Evolutionary conservation across 1,140 invertebrate species (phyloP), one percentile per base, ranked within the genome.

Genomic region (Solen grandis): DNA sequence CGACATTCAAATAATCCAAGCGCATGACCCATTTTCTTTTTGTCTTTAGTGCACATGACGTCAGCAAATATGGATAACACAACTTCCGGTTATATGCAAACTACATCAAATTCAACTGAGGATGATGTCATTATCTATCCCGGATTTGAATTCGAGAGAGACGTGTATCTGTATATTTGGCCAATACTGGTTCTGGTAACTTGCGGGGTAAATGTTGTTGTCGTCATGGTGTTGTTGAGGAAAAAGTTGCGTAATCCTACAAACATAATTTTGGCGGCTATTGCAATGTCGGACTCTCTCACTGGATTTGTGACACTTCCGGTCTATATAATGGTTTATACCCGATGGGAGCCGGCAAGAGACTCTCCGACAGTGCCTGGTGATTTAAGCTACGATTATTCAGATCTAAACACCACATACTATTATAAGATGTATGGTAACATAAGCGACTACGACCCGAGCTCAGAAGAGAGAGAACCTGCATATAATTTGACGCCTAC

Each of bases 291-390:
- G 3, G 74, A 77, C 27, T 41, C 62, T 10, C 22, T 77, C 8
- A 77, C 74, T 14, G 74, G 74, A 66, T 36, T 77, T 19, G 50
- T 68, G 19, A 77, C 74, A 19, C 50, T 77, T 8, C 74, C 74
- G 22, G 68, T 63, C 16, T 77, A 77, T 57, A 77, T 77, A 22
- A 65, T 66, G 33, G 74, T 66, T 1, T 77, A 55, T 57, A 50
- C 35, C 19, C 65, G 38, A 10, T 36, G 27, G 27, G 41, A 70
- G 36, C 41, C 5, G 29, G 41, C 41, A 3, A 5, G 0, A 3
- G 19, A 5, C 19, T 31, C 2, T 38, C 31, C 35, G 13, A 22
- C 2, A 1, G n/a, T 22, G 27, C 5, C 8, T 35, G 33, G 27
- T 50, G 41, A 4, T 14, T n/a, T 36, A 16, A 10, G 0, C 22